These are phyloP conservation scores for Plagiodera versicolora DNA, from an alignment of 2,888 invertebrate genomes.

Conservation along the genomic window DNA sequence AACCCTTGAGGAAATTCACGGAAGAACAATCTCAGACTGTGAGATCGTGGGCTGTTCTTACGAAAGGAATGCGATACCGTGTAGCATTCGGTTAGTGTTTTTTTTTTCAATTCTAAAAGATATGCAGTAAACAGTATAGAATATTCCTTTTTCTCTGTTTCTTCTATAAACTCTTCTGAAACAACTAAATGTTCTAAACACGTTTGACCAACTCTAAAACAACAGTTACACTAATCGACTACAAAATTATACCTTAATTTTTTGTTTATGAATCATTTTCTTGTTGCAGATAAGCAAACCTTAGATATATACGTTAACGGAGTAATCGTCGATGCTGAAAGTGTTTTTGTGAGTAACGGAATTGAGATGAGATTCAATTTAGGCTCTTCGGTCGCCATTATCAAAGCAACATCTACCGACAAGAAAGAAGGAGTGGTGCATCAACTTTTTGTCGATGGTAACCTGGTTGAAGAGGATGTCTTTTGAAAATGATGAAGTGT, in stretches of 20 bases:
- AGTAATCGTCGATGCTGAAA: conserved; percentile 68
- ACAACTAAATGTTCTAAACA: too few relatives aligned
- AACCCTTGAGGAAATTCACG: conserved; percentile 75
- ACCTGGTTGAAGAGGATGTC: conserved; percentile 46
- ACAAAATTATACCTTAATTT: neutral
- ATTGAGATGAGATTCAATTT: conserved; percentile 79
- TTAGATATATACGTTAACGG: conserved; percentile 79
- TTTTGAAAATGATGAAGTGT: neutral
- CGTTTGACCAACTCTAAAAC: neutral
- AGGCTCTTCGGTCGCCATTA: conserved; percentile 54
- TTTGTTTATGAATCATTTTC: neutral
- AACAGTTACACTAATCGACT: neutral
- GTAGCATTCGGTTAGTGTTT: conserved; percentile 70
- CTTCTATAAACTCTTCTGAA: too few relatives aligned
- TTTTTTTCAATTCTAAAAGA: neutral
- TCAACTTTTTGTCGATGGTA: conserved; percentile 46
- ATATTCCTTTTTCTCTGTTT: too few relatives aligned
- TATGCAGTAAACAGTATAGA: too few relatives aligned
- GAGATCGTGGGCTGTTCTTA: conserved; percentile 70
- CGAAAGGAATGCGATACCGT: conserved; percentile 61
- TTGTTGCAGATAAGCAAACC: conserved; percentile 70
- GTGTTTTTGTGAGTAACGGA: conserved; percentile 81
- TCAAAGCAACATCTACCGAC: conserved; percentile 59
- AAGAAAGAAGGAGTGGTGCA: conserved; percentile 53
- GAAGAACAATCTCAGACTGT: conserved; percentile 77